Evolutionary conservation across 30 jellyfish, hydroid and myxozoan genomes (phyloP), one percentile per base, ranked within the genome.

Genomic region (Cassiopea andromeda): DNA sequence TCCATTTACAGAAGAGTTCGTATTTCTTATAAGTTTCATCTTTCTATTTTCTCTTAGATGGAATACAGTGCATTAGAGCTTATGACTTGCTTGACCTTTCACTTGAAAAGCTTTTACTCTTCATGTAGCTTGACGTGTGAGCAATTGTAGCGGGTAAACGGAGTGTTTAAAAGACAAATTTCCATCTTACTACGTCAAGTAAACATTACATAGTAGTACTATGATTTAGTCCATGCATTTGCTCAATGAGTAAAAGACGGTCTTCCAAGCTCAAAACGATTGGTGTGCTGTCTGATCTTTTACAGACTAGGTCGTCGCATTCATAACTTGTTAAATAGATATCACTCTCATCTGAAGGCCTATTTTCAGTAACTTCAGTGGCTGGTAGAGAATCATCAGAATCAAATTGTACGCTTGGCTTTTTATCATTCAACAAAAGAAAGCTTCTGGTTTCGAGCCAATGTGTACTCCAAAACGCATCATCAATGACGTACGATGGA

Each of bases 391-490:
- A 75, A 46, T 3, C 27, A 48, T 46, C 49, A 64, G 73, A 64
- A 16, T 64, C 73, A 14, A 2, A 64, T 2, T 13, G 43, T 14
- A 64, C 27, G 15, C 43, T 64, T 14, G 5, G 73, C 43, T 14
- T 64, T 17, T 16, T 27, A 2, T 7, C 27, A 2, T 64, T 64
- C 73, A 45, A 48, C 85, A 12, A 38, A n/a, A 70, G 44, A 47
- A 57, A 73, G 8, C 50, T 60, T 46, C 92, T 78, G 19, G 92
- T 80, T 14, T 69, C 71, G 1, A 58, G 61, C 92, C 92, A 84
- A 69, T 84, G 92, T 9, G 60, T 7, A 57, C 93, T 86, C 93
- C 93, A 86, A 19, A 50, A 83, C 16, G 69, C 82, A 45, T 81
- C 82, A 44, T 81, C 90, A 38, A 60, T 54, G 10, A 14, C 46